Conservation (phyloP, 2,797 vertebrate genomes). For the Myotis pilosus region DNA sequence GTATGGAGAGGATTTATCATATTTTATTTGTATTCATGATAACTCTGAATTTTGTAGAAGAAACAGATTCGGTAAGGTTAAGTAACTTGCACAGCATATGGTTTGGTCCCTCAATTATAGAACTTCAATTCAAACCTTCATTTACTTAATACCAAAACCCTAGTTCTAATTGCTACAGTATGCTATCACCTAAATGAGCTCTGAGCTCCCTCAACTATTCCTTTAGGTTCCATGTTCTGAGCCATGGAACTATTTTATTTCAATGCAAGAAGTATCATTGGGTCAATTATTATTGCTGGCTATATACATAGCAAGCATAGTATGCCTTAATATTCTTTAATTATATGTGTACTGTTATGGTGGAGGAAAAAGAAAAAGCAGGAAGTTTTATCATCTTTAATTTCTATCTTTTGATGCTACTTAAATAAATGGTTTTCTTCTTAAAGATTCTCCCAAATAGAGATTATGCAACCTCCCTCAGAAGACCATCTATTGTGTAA, state of each 20-base stretch:
- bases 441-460: neutral
- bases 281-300: neutral
- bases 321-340: neutral
- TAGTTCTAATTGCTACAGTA: neutral
- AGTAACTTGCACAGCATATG: neutral
- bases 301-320: neutral
- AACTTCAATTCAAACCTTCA: neutral
- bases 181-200: neutral
- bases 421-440: conserved; percentile 15
- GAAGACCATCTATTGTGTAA: neutral
- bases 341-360: neutral
- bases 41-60: neutral
- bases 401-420: neutral
- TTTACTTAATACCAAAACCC: conserved; percentile 2
- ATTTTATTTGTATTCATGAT: neutral
- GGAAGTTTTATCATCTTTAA: neutral
- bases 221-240: neutral
- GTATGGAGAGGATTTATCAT: neutral
- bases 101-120: neutral
- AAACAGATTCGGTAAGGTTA: neutral
- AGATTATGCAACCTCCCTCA: neutral
- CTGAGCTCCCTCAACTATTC: neutral
- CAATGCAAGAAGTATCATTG: neutral
- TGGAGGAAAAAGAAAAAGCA: neutral
- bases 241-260: neutral